A percentile compares a stretch with the other conserved stretches of the same genome.
Conservation (phyloP, 2,113 vertebrate genomes). For the Macroglossus sobrinus region DNA sequence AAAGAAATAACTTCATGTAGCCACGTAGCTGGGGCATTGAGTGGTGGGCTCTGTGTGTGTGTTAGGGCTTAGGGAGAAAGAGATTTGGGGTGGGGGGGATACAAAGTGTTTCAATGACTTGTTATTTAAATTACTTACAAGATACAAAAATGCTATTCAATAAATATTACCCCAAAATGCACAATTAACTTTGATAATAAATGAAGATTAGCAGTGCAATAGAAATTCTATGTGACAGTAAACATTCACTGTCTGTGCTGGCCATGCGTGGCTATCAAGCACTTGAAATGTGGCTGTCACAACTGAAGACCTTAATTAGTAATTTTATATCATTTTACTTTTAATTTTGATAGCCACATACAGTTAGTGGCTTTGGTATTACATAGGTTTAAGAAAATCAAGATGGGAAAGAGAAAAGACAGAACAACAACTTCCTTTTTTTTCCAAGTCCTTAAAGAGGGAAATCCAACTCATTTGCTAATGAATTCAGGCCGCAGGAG, state of each 20-base stretch:
- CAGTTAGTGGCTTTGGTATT: neutral
- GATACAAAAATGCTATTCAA: neutral
- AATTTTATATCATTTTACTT: neutral
- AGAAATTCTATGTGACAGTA: neutral
- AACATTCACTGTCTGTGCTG: neutral
- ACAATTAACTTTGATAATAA: neutral
- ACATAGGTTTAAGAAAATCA: neutral
- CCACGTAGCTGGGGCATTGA: neutral
- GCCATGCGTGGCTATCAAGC: too few species aligned
- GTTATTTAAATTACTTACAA: neutral
- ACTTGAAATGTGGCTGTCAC: neutral
- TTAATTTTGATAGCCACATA: neutral
- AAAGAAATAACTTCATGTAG: neutral
- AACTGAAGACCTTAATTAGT: neutral
- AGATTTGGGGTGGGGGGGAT: neutral
- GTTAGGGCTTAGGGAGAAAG: neutral
- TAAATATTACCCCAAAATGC: neutral
- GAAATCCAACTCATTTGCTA: constrained; percentile 26
- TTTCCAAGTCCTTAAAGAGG: neutral
- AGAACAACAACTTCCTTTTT: neutral
- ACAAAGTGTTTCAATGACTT: neutral
- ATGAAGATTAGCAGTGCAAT: neutral
- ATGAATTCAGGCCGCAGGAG: neutral
- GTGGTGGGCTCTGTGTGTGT: neutral
- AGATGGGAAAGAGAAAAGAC: neutral